These are phyloP conservation scores for Noctua janthe DNA, from an alignment of 2,888 invertebrate species.

Conservation along the genomic window DNA sequence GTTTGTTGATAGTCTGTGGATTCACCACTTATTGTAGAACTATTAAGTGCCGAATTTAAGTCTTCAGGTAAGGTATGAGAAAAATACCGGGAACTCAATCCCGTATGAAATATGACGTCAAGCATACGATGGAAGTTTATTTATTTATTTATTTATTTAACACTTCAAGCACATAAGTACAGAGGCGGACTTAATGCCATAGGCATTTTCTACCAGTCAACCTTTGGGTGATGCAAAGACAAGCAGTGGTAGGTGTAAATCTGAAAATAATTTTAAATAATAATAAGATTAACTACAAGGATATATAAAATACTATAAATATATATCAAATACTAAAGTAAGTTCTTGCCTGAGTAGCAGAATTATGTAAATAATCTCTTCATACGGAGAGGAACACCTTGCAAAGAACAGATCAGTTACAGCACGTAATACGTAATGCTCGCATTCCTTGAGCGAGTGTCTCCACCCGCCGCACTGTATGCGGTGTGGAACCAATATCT, in stretches of 20 bases:
- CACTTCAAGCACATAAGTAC: too few species aligned
- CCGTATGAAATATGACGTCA: neutral
- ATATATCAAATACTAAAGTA: too few species aligned
- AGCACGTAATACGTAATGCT: conserved; percentile 5
- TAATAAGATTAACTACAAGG: too few species aligned
- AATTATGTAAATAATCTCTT: conserved; percentile 24
- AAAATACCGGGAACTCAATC: neutral
- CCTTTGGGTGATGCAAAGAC: too few species aligned
- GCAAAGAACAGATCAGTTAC: conserved; percentile 27
- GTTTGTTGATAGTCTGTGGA: neutral
- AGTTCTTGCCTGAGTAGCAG: neutral
- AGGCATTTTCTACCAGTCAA: too few species aligned
- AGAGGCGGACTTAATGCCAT: too few species aligned
- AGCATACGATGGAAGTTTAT: neutral
- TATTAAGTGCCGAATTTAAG: neutral
- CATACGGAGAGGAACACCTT: neutral
- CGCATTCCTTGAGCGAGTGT: conserved; percentile 14
- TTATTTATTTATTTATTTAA: too few species aligned
- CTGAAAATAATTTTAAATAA: too few species aligned
- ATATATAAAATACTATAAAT: too few species aligned
- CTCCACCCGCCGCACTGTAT: neutral
- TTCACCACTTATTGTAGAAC: neutral
- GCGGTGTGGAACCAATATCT: conserved; percentile 24
- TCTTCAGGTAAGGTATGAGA: neutral
- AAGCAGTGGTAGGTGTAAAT: too few species aligned